Evolutionary conservation across 37 sponge, comb jelly and placozoan genomes (phyloP).

Genomic region (Halisarca cf. caerulea): DNA sequence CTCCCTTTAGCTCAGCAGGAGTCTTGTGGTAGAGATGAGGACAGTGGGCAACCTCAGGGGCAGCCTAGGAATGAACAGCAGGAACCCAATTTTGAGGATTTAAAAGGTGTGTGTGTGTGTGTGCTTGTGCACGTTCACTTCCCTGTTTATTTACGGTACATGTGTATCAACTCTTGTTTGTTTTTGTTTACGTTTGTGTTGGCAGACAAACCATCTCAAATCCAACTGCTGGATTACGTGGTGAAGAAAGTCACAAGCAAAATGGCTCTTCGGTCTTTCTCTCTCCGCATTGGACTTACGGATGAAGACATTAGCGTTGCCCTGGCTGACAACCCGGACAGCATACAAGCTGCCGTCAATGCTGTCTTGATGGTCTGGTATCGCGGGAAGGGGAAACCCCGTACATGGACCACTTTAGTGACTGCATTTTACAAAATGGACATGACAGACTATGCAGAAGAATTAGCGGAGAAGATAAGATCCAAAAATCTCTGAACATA

Average conservation of each 20-base stretch:
- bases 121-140: background rate
- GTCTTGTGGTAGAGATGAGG: no score
- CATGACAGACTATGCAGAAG: constrained; percentile 7
- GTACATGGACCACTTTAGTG: background rate
- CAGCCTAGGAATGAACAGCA: no score
- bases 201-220: background rate
- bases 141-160: no score
- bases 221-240: background rate
- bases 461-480: background rate
- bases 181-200: background rate
- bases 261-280: background rate
- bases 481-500: no score
- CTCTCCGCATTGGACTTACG: background rate
- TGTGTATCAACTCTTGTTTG: background rate
- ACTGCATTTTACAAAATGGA: background rate
- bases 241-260: constrained; percentile 3
- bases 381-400: constrained; percentile 16
- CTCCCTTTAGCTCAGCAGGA: no score
- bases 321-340: background rate
- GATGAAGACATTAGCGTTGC: background rate
- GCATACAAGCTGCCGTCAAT: background rate
- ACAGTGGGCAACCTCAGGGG: no score
- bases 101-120: background rate
- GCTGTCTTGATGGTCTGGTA: background rate
- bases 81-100: no score